Evolutionary conservation across 2,888 invertebrate genomes (phyloP).

Genomic region (Disparrhopalites patrizii): DNA sequence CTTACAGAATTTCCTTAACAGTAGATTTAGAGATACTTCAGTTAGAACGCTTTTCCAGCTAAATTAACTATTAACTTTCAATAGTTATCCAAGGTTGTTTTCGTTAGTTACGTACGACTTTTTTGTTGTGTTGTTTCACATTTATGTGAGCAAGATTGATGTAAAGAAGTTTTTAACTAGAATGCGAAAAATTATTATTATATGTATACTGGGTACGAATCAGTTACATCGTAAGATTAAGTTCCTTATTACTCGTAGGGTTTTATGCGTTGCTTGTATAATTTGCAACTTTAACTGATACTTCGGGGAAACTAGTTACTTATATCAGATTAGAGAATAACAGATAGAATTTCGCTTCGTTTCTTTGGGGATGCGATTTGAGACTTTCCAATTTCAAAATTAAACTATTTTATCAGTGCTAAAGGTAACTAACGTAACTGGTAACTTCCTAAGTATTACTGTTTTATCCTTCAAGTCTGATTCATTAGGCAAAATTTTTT

Average conservation of each 20-base stretch:
- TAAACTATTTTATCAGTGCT: too few species aligned
- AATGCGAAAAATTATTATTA: not conserved
- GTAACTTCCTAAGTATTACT: too few species aligned
- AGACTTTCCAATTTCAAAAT: too few species aligned
- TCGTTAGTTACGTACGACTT: not conserved
- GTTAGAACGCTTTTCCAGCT: conserved; percentile 19
- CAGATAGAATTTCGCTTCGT: too few species aligned
- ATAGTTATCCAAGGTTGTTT: conserved; percentile 10
- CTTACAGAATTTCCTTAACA: not conserved
- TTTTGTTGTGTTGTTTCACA: not conserved
- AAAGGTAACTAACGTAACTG: too few species aligned
- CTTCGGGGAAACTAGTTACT: too few species aligned
- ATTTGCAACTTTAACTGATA: too few species aligned
- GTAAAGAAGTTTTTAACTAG: not conserved
- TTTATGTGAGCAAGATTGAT: not conserved
- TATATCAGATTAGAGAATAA: too few species aligned
- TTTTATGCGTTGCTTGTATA: too few species aligned
- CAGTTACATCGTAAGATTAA: not conserved
- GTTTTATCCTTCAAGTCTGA: too few species aligned
- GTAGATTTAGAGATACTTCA: conserved; percentile 3
- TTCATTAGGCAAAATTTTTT: too few species aligned
- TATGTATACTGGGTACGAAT: not conserved
- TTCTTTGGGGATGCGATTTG: too few species aligned
- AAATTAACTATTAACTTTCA: conserved; percentile 10
- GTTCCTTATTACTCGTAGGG: not conserved